Conservation (phyloP, 2,113 vertebrate genomes). For the Halichoerus grypus region DNA sequence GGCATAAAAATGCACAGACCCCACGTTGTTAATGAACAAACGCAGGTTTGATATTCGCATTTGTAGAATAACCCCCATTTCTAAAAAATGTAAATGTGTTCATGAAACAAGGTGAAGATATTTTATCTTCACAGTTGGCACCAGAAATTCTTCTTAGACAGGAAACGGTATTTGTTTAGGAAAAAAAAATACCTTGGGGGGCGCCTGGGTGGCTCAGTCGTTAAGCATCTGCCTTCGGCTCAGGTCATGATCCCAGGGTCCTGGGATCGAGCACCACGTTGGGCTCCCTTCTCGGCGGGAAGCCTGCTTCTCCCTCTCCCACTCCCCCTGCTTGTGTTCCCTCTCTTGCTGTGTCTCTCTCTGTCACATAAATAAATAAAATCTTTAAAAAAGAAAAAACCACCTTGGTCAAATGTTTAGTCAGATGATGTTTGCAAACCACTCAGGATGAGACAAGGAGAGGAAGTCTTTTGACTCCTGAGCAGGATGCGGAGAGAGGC, state of each 20-base stretch:
- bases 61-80: not conserved
- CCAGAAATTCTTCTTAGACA: slow-evolving; percentile 29
- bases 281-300: too few relatives aligned
- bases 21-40: slow-evolving; percentile 32
- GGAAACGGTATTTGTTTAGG: not conserved
- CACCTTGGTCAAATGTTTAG: not conserved
- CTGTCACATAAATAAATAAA: too few relatives aligned
- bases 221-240: too few relatives aligned
- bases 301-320: too few relatives aligned
- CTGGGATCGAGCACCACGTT: too few relatives aligned
- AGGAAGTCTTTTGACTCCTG: not conserved
- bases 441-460: not conserved
- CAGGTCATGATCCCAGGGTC: too few relatives aligned
- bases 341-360: too few relatives aligned
- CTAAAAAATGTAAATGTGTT: slow-evolving; percentile 24
- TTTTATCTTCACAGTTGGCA: slow-evolving; percentile 57
- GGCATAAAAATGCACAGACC: slow-evolving; percentile 7
- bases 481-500: not conserved
- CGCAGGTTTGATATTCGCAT: not conserved
- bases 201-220: too few relatives aligned
- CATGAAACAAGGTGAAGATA: slow-evolving; percentile 59
- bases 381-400: not conserved
- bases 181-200: not conserved
- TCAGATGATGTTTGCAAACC: not conserved
- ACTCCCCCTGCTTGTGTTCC: too few relatives aligned